Evolutionary conservation across 92 coral and sea anemone species (phyloP), one percentile per base, ranked within the genome.

Genomic region (Porites lobata): DNA sequence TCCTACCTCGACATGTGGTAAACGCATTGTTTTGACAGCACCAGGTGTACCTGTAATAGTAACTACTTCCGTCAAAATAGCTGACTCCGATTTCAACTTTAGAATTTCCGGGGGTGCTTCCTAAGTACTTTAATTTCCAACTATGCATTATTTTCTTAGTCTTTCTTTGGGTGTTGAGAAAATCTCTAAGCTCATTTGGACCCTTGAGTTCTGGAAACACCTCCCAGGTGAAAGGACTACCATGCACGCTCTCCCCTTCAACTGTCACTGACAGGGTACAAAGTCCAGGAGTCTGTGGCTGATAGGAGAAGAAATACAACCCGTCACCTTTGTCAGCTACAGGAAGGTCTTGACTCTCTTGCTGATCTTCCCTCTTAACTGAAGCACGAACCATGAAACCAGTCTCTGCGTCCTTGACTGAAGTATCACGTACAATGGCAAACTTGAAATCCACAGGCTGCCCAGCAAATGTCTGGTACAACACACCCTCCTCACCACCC

Each of bases 271-370:
- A 47, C 21, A 92, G 52, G 4, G 47, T 57, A 50, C 78, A 80
- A 4, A 52, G 54, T n/a, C 94, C 94, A 14, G 67, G 61, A 26
- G 43, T 67, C 38, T 22, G 0, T 47, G 92, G 94, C 29, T 24
- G 52, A 78, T 78, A 78, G 8, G 89, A 66, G 50, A 92, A 88
- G 54, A 47, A 65, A 69, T 88, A 76, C 0, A 84, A 77, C 9
- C 94, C 92, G 68, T 88, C 74, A 29, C 82, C 80, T 77, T 88
- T 84, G 73, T 84, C 94, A 7, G 8, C 51, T 13, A 91, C 74
- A 38, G 19, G 15, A n/a, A 91, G 91, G n/a, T 6, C 26, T 72
- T 72, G 10, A 54, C 59, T 54, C 59, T 54, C 0, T 54, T 13
- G 12, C 2, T 54, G 59, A 9, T 54, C 59, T 9, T 54, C 59